Conservation (phyloP, 2,797 vertebrate species). For the Lepilemur ruficaudatus region DNA sequence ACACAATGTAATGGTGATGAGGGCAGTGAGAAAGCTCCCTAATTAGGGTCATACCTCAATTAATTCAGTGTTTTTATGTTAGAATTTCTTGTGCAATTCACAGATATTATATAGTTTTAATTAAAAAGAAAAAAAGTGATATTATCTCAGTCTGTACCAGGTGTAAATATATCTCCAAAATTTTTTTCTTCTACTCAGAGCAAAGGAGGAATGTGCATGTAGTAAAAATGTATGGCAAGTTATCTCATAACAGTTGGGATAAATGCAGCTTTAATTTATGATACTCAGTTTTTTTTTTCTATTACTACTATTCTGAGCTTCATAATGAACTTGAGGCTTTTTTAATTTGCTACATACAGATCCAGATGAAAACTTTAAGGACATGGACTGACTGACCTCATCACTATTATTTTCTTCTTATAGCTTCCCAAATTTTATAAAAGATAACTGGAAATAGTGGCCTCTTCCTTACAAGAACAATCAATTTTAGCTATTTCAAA, state of each 20-base stretch:
- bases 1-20: not conserved
- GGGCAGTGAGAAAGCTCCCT: not conserved
- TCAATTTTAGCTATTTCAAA: not conserved
- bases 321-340: not conserved
- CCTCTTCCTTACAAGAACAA: not conserved
- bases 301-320: not conserved
- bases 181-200: not conserved
- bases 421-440: not conserved
- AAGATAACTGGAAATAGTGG: not conserved
- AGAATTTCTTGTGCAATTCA: not conserved
- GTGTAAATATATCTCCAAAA: not conserved
- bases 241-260: not conserved
- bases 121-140: not conserved
- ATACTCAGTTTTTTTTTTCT: not conserved
- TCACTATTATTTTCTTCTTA: not conserved
- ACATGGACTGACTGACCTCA: not conserved
- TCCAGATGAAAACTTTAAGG: not conserved
- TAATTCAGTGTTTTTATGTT: not conserved
- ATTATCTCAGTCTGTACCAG: not conserved
- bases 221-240: not conserved
- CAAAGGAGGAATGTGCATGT: no score
- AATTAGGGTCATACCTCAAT: not conserved
- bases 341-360: not conserved
- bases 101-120: not conserved
- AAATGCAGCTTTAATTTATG: not conserved